Evolutionary conservation across 2,888 invertebrate species (phyloP), one percentile per base, ranked within the genome.

Genomic region (Luperina nickerlii): DNA sequence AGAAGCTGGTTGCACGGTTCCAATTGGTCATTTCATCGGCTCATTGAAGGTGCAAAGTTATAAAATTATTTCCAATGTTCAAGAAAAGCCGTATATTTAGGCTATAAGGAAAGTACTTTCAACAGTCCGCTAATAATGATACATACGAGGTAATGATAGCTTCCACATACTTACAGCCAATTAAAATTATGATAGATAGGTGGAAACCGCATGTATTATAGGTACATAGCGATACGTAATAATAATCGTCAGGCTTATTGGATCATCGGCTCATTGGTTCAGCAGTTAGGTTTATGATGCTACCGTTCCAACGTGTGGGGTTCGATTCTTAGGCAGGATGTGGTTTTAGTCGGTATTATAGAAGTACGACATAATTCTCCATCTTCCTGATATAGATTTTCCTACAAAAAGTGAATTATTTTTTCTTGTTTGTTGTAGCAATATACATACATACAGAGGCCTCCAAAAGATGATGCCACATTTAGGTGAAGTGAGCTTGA

Each of bases 131-230:
- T 68, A 18, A 27, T n/a, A 65, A 1, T 66, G 7, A 79, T n/a
- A 74, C 11, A 51, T 11, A 38, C 38, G 3, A 24, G 57, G n/a
- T 4, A 24, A 57, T 24, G n/a, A 67, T 75, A 13, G 42, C 80
- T 87, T 85, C 87, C 84, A 79, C 74, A 75, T 87, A 66, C 51
- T 74, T 38, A 38, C 5, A 15, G n/a, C 27, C 66, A 69, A 87
- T 83, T 83, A 83, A 57, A 57, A 32, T 63, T 70, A 69, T 87
- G 85, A 87, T 83, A 38, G 79, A 85, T 79, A 0, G 57, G 45
- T 75, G 84, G 62, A 79, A 85, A 60, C 32, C 57, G 69, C 38
- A 73, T 77, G 32, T 27, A 73, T 74, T 66, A 62, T 8, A 66
- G 5, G 70, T 69, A 66, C 7, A 70, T 69, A 20, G 45, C 18